phyloP scores from a whole-genome alignment of 2,797 vertebrate species.

The Malacoctenus gilli region DNA sequence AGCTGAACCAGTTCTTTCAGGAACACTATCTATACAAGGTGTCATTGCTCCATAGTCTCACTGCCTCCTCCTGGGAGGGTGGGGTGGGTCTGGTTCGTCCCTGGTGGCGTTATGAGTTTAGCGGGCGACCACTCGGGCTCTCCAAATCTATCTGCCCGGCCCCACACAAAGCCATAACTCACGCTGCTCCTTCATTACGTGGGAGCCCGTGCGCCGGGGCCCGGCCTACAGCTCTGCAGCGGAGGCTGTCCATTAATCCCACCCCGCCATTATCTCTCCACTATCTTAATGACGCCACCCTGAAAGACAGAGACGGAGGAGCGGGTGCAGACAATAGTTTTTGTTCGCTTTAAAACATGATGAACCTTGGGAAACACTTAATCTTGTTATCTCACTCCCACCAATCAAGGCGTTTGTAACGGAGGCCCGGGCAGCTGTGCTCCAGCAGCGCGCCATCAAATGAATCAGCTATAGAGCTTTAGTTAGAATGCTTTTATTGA shows the following conservation, averaged over 20 bases:
- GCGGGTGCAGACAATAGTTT: slow-evolving; percentile 58
- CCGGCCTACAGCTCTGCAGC: slow-evolving; percentile 61
- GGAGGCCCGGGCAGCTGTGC: slow-evolving; percentile 1
- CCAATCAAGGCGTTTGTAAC: slow-evolving; percentile 39
- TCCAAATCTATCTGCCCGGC: slow-evolving; percentile 54
- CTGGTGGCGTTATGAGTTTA: slow-evolving; percentile 56
- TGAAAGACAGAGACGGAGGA: slow-evolving; percentile 59
- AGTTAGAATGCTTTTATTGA: not conserved
- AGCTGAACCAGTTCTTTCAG: no score
- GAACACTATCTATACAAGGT: no score
- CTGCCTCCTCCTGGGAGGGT: no score
- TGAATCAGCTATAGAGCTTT: slow-evolving; percentile 5
- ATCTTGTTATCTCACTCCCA: slow-evolving; percentile 49
- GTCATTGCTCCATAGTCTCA: no score
- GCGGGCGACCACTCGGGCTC: slow-evolving; percentile 57
- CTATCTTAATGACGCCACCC: slow-evolving; percentile 67
- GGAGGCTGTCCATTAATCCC: slow-evolving; percentile 70
- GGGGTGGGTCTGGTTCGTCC: slow-evolving; percentile 42
- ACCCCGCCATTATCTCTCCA: slow-evolving; percentile 64
- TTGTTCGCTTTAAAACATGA: slow-evolving; percentile 54
- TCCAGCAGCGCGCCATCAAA: slow-evolving; percentile 15
- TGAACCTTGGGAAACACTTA: slow-evolving; percentile 48
- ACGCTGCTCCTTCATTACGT: slow-evolving; percentile 69
- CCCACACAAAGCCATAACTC: slow-evolving; percentile 67
- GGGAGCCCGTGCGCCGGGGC: slow-evolving; percentile 46